These are phyloP conservation scores for Heliocidaris erythrogramma DNA, from an alignment of 35 echinoderm and acorn worm species.

Conservation along the genomic window DNA sequence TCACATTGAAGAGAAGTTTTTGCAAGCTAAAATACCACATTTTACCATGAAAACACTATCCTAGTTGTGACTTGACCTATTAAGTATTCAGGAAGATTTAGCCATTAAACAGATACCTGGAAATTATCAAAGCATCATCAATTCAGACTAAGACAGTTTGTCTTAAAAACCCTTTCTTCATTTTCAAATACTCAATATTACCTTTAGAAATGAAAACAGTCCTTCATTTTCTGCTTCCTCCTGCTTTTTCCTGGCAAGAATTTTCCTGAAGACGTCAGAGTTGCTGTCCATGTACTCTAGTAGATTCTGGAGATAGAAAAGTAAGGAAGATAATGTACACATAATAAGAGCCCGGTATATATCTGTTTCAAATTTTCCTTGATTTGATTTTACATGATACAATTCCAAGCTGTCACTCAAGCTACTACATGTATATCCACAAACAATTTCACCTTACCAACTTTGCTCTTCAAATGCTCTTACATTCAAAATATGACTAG, in stretches of 20 bases:
- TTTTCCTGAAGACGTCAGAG: constrained; percentile 60
- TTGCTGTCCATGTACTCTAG: constrained; percentile 69
- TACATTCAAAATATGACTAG: too few relatives aligned
- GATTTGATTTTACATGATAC: neutral
- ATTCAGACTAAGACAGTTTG: too few relatives aligned
- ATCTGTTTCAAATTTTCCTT: neutral
- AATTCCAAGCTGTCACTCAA: neutral
- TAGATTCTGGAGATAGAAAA: constrained; percentile 50
- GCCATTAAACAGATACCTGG: too few relatives aligned
- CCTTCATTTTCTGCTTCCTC: constrained; percentile 76
- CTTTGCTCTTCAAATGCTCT: too few relatives aligned
- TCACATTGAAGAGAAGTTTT: too few relatives aligned
- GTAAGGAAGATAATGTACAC: neutral
- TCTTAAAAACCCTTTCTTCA: too few relatives aligned
- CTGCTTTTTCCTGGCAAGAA: constrained; percentile 66
- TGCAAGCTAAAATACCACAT: too few relatives aligned
- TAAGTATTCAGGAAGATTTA: too few relatives aligned
- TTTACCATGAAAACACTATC: too few relatives aligned
- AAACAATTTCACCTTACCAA: neutral
- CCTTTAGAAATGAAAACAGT: constrained; percentile 71
- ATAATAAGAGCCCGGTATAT: neutral
- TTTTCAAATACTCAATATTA: neutral
- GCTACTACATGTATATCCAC: neutral
- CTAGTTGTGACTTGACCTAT: too few relatives aligned
- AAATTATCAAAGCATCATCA: too few relatives aligned